Evolutionary conservation across 2,113 vertebrate genomes (phyloP).

Genomic region (Aegithalos caudatus): DNA sequence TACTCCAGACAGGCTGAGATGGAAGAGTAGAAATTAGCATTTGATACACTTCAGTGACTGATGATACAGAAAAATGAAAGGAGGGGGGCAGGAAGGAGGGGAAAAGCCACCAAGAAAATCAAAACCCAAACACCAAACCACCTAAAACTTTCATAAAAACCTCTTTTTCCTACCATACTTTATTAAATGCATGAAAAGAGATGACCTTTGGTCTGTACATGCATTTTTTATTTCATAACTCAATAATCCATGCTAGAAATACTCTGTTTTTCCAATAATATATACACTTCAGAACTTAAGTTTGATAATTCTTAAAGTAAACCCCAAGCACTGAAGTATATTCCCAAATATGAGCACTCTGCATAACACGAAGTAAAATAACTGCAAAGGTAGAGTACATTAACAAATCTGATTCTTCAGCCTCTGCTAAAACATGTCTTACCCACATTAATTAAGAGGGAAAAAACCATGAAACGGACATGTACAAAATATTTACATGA

Average conservation of each 20-base stretch:
- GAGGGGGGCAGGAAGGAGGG: rapidly evolving
- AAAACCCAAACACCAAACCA: not conserved
- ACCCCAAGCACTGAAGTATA: conserved; percentile 35
- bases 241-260: not conserved
- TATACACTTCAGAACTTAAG: not conserved
- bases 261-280: not conserved
- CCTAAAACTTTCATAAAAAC: not conserved
- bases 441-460: conserved; percentile 16
- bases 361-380: not conserved
- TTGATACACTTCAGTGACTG: not conserved
- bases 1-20: not conserved
- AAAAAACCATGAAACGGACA: not conserved
- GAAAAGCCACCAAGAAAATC: not conserved
- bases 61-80: not conserved
- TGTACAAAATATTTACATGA: not conserved
- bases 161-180: not conserved
- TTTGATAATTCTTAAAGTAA: conserved; percentile 24
- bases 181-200: not conserved
- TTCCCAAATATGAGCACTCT: conserved; percentile 24
- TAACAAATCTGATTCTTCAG: conserved; percentile 23
- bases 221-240: not conserved
- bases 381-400: conserved; percentile 31
- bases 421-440: conserved; percentile 39
- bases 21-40: not conserved
- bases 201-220: not conserved